Base-by-base conservation (phyloP, 35 echinoderm and acorn worm genomes). In the Apostichopus japonicus region DNA sequence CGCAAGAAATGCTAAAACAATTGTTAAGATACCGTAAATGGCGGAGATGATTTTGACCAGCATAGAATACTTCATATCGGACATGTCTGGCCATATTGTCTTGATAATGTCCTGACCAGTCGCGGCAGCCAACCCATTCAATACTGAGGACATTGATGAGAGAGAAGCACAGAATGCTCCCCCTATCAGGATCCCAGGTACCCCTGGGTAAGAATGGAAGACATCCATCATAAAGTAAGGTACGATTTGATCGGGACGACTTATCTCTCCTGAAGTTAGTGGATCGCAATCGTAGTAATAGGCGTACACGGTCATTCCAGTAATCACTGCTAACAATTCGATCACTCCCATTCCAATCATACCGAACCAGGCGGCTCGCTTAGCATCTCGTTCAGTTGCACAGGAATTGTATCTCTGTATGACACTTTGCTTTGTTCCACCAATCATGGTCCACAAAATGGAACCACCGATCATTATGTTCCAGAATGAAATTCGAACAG, bases 221-320 rank as follows among this genome's bases (percentile, higher is more conserved):
- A 89, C 21, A 27, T 89, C 86, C 59, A 89, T 89, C 11, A 89
- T 89, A 75, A 89, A 89, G 86, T 89, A 89, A 1, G 86, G 86
- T 72, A 89, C 10, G 4, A 89, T 89, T 44, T 89, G 86, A 72
- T 89, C 86, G 4, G 86, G 44, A 6, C 86, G 86, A 19, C 51
- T 54, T 65, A 89, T 89, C 14, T 89, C 33, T 13, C 86, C 86
- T 16, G 61, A 13, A 27, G 59, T 72, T 5, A 89, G 6, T 27
- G 86, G 86, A 72, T 89, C 86, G 51, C 86, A 89, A 51, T 71
- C 24, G 17, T 19, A 17, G 67, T 89, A 89, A 44, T 89, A 89
- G 1, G 86, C 86, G 53, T 23, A 89, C 1, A 65, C 62, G 5
- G 86, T 89, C 86, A 89, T 89, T 89, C 86, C 86, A 72, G 86